Evolutionary conservation across 2,888 invertebrate genomes (phyloP), one percentile per base, ranked within the genome.

Genomic region (Tachina grossa): DNA sequence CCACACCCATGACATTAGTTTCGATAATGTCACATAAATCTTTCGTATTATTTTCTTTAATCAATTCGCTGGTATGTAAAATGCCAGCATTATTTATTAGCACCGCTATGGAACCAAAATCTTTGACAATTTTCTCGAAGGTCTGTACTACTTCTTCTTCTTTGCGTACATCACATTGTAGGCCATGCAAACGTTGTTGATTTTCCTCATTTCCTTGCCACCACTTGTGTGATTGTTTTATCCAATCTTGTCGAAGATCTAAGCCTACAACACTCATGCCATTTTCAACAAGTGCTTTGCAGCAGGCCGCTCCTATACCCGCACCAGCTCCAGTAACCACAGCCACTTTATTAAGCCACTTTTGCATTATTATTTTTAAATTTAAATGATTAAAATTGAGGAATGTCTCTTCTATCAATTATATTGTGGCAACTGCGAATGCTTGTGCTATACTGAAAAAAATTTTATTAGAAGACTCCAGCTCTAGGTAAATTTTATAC

Each of bases 301-400:
- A 90, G 65, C 93, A 91, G 1, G 93, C 93, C 1, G 93, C 93
- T 11, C 94, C 95, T 80, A 95, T 95, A 0, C 95, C 95, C 0
- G 93, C 92, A 89, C 95, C 95, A 11, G 94, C 95, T 1, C 95
- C 95, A 0, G 95, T 95, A 63, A 95, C 94, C 41, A 95, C 93
- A 0, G 95, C 95, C 0, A 94, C 93, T 87, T 94, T 94, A 84
- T 94, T 94, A 1, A 88, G 88, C 95, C 95, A 95, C 43, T 94
- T 93, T 22, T 95, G 94, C 90, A 91, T 90, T 57, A 13, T 51
- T 49, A 10, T 39, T 53, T 72, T 47, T 5, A 11, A 8, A 6
- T 61, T 22, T 1, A 22, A 63, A 53, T 10, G 10, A 61, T 19
- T 39, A 53, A 45, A 19, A 61, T 61, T 88, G 31, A 31, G 5